Evolutionary conservation across 2,888 invertebrate genomes (phyloP).

Genomic region (Habrosyne pyritoides): DNA sequence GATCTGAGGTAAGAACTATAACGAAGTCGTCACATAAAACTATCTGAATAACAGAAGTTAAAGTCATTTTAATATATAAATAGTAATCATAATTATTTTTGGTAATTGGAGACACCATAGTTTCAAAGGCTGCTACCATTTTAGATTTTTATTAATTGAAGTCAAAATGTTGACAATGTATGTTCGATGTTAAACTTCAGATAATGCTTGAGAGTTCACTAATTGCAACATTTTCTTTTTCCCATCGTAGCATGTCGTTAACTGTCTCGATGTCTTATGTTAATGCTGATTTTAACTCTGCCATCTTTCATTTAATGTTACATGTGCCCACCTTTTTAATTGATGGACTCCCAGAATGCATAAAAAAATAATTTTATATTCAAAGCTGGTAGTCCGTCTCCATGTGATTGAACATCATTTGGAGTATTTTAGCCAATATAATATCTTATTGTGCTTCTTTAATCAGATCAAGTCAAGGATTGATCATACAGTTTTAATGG

Average conservation of each 20-base stretch:
- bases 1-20: slow-evolving; percentile 73
- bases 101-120: neutral
- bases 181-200: slow-evolving; percentile 30
- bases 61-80: neutral
- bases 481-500: too few species aligned
- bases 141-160: neutral
- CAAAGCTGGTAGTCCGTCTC: slow-evolving; percentile 31
- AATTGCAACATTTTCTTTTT: slow-evolving; percentile 40
- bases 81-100: neutral
- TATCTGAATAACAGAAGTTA: neutral
- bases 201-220: slow-evolving; percentile 35
- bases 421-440: slow-evolving; percentile 20
- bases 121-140: neutral
- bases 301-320: slow-evolving; percentile 29
- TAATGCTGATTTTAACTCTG: slow-evolving; percentile 33
- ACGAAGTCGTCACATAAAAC: neutral
- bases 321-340: slow-evolving; percentile 20
- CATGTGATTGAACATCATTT: slow-evolving; percentile 31
- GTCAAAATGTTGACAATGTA: slow-evolving; percentile 5
- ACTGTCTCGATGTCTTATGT: slow-evolving; percentile 42
- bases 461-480: too few species aligned
- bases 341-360: slow-evolving; percentile 25
- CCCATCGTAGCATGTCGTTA: slow-evolving; percentile 48
- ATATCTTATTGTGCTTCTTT: too few species aligned
- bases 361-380: too few species aligned